A percentile compares a stretch with the other conserved stretches of the same genome.
Conservation (phyloP, 2,888 invertebrate species). For the Unio delphinus region DNA sequence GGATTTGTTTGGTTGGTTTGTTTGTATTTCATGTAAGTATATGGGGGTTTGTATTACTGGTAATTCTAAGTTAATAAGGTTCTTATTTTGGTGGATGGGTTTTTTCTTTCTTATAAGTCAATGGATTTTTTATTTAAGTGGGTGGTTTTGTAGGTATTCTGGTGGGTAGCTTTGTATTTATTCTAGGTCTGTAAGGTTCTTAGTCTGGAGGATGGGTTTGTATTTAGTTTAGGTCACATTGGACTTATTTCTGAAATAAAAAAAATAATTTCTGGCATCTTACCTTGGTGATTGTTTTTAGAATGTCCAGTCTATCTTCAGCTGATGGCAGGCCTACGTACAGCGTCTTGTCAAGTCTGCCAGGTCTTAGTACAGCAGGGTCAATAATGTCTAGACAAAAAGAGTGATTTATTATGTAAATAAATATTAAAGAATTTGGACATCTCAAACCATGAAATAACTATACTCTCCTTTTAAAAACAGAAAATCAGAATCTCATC, state of each 20-base stretch:
- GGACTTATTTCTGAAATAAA: neutral
- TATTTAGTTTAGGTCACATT: neutral
- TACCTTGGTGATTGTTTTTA: slow-evolving; percentile 90
- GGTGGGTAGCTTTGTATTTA: neutral
- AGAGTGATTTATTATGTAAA: neutral
- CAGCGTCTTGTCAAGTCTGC: slow-evolving; percentile 72
- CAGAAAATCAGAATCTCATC: too few relatives aligned
- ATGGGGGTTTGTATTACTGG: too few relatives aligned
- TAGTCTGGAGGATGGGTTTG: neutral
- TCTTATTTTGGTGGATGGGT: too few relatives aligned
- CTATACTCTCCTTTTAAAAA: too few relatives aligned
- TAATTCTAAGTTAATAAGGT: too few relatives aligned
- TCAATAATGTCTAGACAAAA: slow-evolving; percentile 84
- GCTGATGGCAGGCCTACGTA: slow-evolving; percentile 79
- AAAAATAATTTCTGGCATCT: slow-evolving; percentile 3
- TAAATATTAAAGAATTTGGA: too few relatives aligned
- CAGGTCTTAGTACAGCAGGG: slow-evolving; percentile 92
- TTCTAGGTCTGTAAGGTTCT: neutral
- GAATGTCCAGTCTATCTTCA: slow-evolving; percentile 87
- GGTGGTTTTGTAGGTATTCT: too few relatives aligned
- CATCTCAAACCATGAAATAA: too few relatives aligned
- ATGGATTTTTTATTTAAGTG: too few relatives aligned
- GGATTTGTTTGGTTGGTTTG: too few relatives aligned
- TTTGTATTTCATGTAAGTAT: too few relatives aligned
- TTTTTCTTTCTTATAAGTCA: too few relatives aligned